These are phyloP conservation scores for Ditylenchus weischeri DNA, from an alignment of 2,888 invertebrate genomes.

Conservation along the genomic window DNA sequence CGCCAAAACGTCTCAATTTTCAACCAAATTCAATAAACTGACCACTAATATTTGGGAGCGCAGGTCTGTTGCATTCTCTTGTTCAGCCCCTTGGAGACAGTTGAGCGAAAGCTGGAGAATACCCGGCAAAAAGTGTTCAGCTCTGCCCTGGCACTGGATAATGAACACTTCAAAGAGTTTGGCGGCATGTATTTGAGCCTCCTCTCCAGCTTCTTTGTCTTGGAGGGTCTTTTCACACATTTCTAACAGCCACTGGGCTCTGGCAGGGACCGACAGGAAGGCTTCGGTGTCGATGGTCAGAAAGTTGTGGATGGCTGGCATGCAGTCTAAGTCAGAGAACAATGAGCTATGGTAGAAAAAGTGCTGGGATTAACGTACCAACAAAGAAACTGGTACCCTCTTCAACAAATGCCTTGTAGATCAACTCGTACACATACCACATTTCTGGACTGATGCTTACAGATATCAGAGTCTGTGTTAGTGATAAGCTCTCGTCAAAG, in stretches of 20 bases:
- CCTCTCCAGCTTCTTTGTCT: constrained; percentile 73
- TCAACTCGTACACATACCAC: constrained; percentile 80
- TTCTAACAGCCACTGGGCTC: constrained; percentile 83
- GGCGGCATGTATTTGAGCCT: constrained; percentile 90
- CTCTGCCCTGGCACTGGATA: constrained; percentile 38
- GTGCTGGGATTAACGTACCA: constrained; percentile 52
- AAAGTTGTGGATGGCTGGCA: constrained; percentile 96
- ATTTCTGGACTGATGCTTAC: constrained; percentile 84
- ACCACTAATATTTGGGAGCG: constrained; percentile 39
- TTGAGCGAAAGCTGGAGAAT: constrained; percentile 33
- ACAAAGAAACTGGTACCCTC: constrained; percentile 89
- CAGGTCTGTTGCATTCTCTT: constrained; percentile 28
- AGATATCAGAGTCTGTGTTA: constrained; percentile 85
- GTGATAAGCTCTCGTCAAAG: constrained; percentile 90
- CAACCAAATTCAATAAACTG: background rate
- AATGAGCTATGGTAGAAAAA: background rate
- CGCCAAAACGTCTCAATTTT: no score
- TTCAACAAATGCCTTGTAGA: constrained; percentile 81
- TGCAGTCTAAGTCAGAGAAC: constrained; percentile 74
- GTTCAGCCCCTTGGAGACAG: constrained; percentile 24
- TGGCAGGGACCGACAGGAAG: constrained; percentile 84
- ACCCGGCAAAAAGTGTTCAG: constrained; percentile 32
- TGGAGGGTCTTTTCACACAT: constrained; percentile 71
- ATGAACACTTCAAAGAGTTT: constrained; percentile 76
- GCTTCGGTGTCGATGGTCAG: constrained; percentile 89